Conservation (phyloP, 2,113 vertebrate species). For the Nesogale talazaci region DNA sequence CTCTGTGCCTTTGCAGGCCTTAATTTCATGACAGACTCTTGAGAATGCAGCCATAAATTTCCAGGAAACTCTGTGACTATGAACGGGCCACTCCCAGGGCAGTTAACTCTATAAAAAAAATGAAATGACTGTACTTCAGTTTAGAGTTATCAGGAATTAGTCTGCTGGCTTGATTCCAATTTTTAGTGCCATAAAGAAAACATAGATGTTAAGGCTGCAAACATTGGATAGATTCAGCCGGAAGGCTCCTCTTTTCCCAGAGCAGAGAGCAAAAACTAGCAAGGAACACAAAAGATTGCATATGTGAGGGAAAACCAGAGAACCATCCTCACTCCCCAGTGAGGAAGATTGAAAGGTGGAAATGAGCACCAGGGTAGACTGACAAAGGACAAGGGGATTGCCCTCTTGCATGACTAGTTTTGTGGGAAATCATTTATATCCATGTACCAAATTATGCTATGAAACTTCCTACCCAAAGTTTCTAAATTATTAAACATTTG, state of each 20-base stretch:
- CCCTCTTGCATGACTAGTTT: neutral
- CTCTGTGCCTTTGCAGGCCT: neutral
- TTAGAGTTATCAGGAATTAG: neutral
- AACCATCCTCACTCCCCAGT: neutral
- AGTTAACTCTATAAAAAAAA: neutral
- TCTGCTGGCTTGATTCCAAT: neutral
- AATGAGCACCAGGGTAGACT: neutral
- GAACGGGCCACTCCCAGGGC: neutral
- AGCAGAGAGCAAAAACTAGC: neutral
- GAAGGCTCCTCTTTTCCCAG: neutral
- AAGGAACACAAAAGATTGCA: constrained; percentile 24
- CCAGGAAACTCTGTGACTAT: constrained; percentile 11
- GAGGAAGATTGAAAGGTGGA: constrained; percentile 3
- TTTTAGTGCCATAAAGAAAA: constrained; percentile 37
- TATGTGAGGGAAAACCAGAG: constrained; percentile 19
- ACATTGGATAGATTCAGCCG: neutral
- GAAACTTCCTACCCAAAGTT: neutral
- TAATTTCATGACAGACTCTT: constrained; percentile 24
- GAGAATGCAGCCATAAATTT: neutral
- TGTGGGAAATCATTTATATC: neutral
- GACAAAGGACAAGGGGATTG: neutral
- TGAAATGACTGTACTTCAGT: constrained; percentile 39
- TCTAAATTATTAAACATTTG: constrained; percentile 29
- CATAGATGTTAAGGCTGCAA: neutral
- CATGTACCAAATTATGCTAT: neutral